Evolutionary conservation across 2,888 invertebrate genomes (phyloP).

Genomic region (Rhimphoctona megacephalus): DNA sequence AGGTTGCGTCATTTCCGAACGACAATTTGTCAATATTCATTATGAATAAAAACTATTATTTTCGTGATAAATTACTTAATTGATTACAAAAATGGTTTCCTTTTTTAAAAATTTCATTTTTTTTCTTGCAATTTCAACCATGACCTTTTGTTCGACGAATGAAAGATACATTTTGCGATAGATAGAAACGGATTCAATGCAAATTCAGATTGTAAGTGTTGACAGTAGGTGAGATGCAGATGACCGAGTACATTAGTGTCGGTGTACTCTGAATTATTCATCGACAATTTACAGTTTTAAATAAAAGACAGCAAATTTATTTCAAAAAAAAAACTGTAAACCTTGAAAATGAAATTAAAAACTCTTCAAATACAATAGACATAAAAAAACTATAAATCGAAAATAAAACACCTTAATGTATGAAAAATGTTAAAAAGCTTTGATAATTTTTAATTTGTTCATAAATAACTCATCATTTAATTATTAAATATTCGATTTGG

Average conservation of each 20-base stretch:
- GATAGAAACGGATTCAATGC: constrained; percentile 27
- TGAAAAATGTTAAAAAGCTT: background rate
- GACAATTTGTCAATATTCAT: background rate
- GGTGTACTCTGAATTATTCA: constrained; percentile 61
- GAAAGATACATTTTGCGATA: background rate
- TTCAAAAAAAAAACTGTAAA: background rate
- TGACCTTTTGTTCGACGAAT: background rate
- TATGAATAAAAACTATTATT: background rate
- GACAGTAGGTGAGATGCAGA: constrained; percentile 54
- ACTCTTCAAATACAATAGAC: too few species aligned
- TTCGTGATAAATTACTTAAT: background rate
- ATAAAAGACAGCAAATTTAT: background rate
- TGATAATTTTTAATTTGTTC: background rate
- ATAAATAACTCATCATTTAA: background rate
- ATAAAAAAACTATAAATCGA: too few species aligned
- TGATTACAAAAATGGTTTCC: background rate
- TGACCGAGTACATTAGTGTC: constrained; percentile 48
- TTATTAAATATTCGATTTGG: background rate
- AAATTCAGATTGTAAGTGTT: constrained; percentile 34
- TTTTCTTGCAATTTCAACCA: background rate
- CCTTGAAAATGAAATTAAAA: background rate
- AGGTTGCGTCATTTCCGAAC: too few species aligned
- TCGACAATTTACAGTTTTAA: constrained; percentile 51
- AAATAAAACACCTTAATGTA: background rate
- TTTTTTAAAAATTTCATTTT: background rate